Evolutionary conservation across 2,888 invertebrate species (phyloP), one percentile per base, ranked within the genome.

Genomic region (Mayetiola destructor): DNA sequence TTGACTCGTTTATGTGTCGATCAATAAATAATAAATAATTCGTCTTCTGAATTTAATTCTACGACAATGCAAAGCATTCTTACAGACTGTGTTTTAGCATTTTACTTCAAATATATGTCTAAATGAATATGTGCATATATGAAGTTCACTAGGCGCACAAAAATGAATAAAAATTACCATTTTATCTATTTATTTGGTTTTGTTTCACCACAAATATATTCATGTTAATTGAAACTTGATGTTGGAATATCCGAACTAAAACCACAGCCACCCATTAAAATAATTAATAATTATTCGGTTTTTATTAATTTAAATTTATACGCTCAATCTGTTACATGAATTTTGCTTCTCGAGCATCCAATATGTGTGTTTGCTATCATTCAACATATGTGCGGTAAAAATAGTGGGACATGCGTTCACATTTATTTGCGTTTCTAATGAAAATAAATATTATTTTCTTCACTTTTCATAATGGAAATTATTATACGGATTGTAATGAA

Each of bases 241-340:
- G 48, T 48, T 9, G 16, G 16, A 48, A 27, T n/a, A 27, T 27
- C 29, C 3, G 29, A 27, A 6, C 29, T 16, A 48, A 27, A 48
- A 27, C 48, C 48, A n/a, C 48, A 48, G 23, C 27, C 48, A 9
- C 48, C 48, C 48, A 48, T 48, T 48, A 48, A 23, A 48, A 27
- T 27, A 48, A 48, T 48, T 48, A 48, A 48, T 48, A 48, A 48
- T 48, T 48, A 48, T 48, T 48, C 48, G n/a, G 29, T 23, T 48
- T 48, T 48, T 48, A 48, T 48, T 48, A 48, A 48, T 48, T 27
- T 48, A 48, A 48, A 48, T 48, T 48, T 48, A 48, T 48, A 48
- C 48, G 48, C 48, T 27, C 48, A 48, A 48, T 48, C 48, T 48
- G 48, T 48, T 48, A 27, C 27, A 27, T 27, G 27, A 48, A 27